Conservation (phyloP, 2,888 invertebrate genomes). For the Asteroscopus sphinx region DNA sequence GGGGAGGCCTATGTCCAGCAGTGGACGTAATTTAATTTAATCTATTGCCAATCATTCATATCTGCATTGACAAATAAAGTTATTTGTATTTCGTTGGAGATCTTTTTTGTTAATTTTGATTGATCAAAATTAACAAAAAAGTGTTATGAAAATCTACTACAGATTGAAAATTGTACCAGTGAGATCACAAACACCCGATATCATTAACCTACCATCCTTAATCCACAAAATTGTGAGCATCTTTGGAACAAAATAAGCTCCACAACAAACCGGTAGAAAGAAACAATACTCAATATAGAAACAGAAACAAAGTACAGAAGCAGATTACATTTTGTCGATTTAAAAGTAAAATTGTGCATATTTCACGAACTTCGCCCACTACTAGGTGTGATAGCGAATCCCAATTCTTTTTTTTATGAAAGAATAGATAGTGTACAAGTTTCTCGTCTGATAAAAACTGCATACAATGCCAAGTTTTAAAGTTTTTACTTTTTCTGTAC, state of each 20-base stretch:
- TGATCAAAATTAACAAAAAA: no score
- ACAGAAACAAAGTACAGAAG: constrained; percentile 29
- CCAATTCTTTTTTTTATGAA: constrained; percentile 48
- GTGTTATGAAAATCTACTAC: no score
- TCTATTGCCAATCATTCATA: no score
- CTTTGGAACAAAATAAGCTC: constrained; percentile 27
- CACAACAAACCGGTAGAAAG: constrained; percentile 28
- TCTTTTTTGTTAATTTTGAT: no score
- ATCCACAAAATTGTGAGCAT: not conserved
- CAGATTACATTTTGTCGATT: constrained; percentile 58
- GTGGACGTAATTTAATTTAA: no score
- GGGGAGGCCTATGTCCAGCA: no score
- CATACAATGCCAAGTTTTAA: constrained; percentile 56
- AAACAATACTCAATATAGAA: constrained; percentile 12
- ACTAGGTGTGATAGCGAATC: constrained; percentile 54
- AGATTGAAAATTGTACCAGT: no score
- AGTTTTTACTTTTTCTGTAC: constrained; percentile 52
- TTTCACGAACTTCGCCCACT: constrained; percentile 47
- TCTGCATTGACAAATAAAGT: no score
- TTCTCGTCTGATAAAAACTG: constrained; percentile 52
- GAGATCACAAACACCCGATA: no score
- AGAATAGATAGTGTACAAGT: constrained; percentile 54
- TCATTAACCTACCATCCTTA: not conserved
- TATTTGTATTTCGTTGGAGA: no score
- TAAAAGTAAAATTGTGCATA: constrained; percentile 57